phyloP scores from a whole-genome alignment of 1,140 invertebrate genomes.

The Aphelinus certus region DNA sequence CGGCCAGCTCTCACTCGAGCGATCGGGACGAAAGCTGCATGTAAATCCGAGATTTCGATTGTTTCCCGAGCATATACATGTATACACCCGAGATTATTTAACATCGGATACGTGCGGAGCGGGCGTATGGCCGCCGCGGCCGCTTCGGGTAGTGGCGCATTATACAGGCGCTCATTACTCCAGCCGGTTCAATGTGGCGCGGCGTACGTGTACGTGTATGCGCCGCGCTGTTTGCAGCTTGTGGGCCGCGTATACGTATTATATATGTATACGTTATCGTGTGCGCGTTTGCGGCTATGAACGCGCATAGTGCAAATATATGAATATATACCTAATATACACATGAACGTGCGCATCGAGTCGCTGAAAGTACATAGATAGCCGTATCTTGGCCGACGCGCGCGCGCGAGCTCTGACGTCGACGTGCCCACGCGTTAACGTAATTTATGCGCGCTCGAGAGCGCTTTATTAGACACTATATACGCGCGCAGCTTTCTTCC shows the following conservation, averaged over 20 bases:
- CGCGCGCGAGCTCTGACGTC: neutral
- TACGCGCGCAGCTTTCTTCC: neutral
- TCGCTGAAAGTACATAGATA: constrained; percentile 9
- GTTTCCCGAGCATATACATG: too few species aligned
- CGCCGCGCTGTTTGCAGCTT: too few species aligned
- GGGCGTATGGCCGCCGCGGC: neutral
- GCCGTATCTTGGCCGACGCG: neutral
- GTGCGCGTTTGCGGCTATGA: constrained; percentile 11
- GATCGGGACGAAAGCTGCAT: too few species aligned
- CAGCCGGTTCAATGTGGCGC: constrained; percentile 43
- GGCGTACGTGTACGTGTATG: neutral
- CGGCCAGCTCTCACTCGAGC: too few species aligned
- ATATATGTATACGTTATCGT: neutral
- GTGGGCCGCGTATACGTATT: neutral
- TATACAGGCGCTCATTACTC: constrained; percentile 42
- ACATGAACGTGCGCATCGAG: neutral
- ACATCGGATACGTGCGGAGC: too few species aligned
- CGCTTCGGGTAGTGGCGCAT: too few species aligned
- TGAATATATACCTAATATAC: neutral
- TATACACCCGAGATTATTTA: too few species aligned
- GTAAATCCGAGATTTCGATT: too few species aligned
- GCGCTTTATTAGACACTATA: neutral
- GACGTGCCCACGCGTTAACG: constrained; percentile 2
- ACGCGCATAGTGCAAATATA: neutral
- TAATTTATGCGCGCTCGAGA: constrained; percentile 4